phyloP scores from a whole-genome alignment of 2,888 invertebrate genomes.

The Petrolisthes cinctipes region DNA sequence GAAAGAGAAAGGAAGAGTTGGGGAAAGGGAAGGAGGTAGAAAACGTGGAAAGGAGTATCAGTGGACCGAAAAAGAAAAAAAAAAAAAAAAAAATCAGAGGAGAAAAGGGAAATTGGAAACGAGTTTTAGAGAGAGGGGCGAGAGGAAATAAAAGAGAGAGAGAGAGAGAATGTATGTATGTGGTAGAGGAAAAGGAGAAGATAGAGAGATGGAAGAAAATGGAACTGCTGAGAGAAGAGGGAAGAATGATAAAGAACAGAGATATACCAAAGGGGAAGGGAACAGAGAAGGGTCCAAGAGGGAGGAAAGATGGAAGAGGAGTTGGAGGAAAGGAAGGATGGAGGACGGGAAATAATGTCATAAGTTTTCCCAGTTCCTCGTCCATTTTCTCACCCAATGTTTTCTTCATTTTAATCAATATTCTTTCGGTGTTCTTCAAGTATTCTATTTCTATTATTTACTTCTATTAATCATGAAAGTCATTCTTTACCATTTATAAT shows the following conservation, averaged over 20 bases:
- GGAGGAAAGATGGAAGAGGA: neutral
- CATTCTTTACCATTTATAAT: too few species aligned
- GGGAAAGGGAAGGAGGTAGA: neutral
- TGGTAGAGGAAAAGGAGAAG: neutral
- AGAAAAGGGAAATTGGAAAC: neutral
- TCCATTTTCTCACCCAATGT: too few species aligned
- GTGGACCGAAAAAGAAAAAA: neutral
- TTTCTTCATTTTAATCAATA: too few species aligned
- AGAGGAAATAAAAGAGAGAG: neutral
- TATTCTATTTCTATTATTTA: too few species aligned
- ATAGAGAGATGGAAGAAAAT: too few species aligned
- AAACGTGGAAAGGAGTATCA: neutral
- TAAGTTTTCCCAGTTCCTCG: too few species aligned
- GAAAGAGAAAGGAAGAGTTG: conserved; percentile 10
- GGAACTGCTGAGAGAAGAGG: too few species aligned
- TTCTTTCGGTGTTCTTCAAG: too few species aligned
- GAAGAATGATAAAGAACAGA: too few species aligned
- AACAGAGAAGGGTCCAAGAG: too few species aligned
- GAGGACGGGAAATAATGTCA: neutral
- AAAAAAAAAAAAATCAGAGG: neutral
- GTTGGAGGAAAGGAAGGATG: neutral
- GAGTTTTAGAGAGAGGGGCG: neutral
- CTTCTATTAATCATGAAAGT: too few species aligned
- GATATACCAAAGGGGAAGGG: too few species aligned
- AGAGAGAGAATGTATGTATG: neutral